Evolutionary conservation across 2,113 vertebrate genomes (phyloP).

Genomic region (Lophotis ruficrista): DNA sequence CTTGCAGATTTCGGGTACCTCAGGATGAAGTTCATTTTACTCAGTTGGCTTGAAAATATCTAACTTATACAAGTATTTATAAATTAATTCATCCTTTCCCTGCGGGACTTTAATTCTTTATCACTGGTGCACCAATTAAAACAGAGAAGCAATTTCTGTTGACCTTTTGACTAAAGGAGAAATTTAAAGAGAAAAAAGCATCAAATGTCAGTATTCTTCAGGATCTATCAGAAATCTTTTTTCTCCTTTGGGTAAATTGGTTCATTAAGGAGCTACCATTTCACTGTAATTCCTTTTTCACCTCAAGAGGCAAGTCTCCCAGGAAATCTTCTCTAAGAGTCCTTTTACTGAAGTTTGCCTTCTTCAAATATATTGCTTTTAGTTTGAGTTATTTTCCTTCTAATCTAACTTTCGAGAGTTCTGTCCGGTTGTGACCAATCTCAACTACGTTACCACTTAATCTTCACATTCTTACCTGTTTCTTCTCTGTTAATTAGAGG

Average conservation of each 20-base stretch:
- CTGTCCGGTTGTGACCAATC: background rate
- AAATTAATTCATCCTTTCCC: background rate
- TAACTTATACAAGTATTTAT: background rate
- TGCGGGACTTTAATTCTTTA: background rate
- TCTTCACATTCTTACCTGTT: background rate
- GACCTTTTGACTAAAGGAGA: background rate
- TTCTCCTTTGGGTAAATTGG: background rate
- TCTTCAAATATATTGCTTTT: background rate
- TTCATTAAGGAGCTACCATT: background rate
- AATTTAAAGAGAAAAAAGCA: background rate
- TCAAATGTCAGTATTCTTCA: background rate
- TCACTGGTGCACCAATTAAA: background rate
- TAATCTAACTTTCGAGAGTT: background rate
- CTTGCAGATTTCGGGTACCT: background rate
- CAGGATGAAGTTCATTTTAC: background rate
- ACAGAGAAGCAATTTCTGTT: background rate
- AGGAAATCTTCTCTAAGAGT: background rate
- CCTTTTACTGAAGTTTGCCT: background rate
- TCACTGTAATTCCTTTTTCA: background rate
- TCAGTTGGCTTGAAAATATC: background rate
- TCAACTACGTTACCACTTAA: background rate
- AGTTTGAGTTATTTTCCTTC: background rate
- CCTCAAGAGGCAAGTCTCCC: background rate
- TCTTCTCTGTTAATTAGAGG: background rate
- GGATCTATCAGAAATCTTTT: background rate